Evolutionary conservation across 2,888 invertebrate species (phyloP).

Genomic region (Acronicta aceris): DNA sequence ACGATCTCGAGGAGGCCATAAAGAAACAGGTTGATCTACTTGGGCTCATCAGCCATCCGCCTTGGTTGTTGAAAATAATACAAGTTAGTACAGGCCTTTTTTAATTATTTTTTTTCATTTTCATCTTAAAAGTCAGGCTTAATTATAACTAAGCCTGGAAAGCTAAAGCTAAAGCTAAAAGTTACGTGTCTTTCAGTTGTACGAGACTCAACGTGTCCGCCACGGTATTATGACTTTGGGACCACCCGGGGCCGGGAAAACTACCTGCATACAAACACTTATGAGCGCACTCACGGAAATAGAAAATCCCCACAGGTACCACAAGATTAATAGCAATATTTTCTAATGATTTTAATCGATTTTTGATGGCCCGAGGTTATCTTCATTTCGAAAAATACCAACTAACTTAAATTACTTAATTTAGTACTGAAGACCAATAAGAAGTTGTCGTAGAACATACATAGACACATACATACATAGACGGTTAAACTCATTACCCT

Average conservation of each 20-base stretch:
- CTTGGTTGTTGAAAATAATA: slow-evolving; percentile 98
- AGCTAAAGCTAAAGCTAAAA: too few species aligned
- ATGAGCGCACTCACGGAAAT: slow-evolving; percentile 97
- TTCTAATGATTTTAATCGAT: too few species aligned
- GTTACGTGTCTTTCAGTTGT: slow-evolving; percentile 89
- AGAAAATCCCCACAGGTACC: slow-evolving; percentile 94
- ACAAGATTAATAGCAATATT: slow-evolving; percentile 1
- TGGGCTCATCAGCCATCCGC: slow-evolving; percentile 96
- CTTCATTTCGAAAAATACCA: too few species aligned
- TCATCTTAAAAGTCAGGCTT: too few species aligned
- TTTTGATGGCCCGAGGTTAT: too few species aligned
- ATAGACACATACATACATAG: too few species aligned
- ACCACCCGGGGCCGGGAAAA: slow-evolving; percentile 98
- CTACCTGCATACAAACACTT: slow-evolving; percentile 96
- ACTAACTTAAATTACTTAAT: too few species aligned
- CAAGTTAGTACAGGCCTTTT: slow-evolving; percentile 87
- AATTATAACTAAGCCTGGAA: too few species aligned
- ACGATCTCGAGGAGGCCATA: slow-evolving; percentile 96
- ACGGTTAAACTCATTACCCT: too few species aligned
- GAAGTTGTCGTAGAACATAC: too few species aligned
- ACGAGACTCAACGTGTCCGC: slow-evolving; percentile 97
- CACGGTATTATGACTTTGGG: slow-evolving; percentile 99
- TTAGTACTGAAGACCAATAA: too few species aligned
- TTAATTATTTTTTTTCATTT: too few species aligned
- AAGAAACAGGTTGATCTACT: slow-evolving; percentile 94